Evolutionary conservation across 2,888 invertebrate species (phyloP), one percentile per base, ranked within the genome.

Genomic region (Lasioglossum villosulum): DNA sequence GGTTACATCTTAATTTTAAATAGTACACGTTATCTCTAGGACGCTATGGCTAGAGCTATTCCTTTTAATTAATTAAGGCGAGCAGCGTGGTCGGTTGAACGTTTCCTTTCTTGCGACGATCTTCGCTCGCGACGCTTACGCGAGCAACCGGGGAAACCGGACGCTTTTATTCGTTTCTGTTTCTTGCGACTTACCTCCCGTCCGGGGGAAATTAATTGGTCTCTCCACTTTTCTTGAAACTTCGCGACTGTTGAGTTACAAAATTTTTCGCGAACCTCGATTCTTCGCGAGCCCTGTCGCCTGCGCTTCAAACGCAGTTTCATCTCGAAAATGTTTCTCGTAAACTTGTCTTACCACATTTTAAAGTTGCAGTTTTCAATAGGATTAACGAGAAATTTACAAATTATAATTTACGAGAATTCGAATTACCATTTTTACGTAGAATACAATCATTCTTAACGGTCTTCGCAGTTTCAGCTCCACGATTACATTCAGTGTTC

Each of bases 41-140:
- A 86, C 82, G 84, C 82, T 88, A 91, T 73, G 83, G 30, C 89
- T 91, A 91, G 82, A 86, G 81, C 84, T 89, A 89, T 86, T 85
- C 83, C 87, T 85, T 70, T 91, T 90, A 90, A 91, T 90, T 90
- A 90, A 90, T 91, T 91, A 91, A 91, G 91, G 91, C 91, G 91
- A 91, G 90, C 89, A 91, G 87, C 91, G 91, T 91, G 91, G 91
- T 91, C 89, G 86, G 86, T 89, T 87, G 82, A 90, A 90, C 77
- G 82, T 90, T 80, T 73, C 70, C 80, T 77, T 78, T 34, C 70
- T 37, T 59, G 45, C 77, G 83, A 82, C 89, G 88, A 90, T 88
- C 85, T 87, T 81, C 88, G 85, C 83, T 84, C 42, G 75, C 86
- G 90, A 87, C 52, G 39, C 19, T 56, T 16, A 42, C 48, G 16